Evolutionary conservation across 2,888 invertebrate species (phyloP).

Genomic region (Spisula solida): DNA sequence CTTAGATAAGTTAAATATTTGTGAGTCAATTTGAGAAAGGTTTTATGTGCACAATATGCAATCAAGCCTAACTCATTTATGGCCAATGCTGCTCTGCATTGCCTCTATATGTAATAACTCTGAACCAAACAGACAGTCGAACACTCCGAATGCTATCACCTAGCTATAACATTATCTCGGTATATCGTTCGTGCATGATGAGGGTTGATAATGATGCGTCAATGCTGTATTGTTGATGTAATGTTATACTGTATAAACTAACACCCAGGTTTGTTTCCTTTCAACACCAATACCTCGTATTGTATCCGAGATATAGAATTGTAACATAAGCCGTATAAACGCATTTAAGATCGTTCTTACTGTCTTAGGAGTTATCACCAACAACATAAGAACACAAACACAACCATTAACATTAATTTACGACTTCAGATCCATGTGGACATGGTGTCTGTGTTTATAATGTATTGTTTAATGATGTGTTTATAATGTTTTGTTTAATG

Average conservation of each 20-base stretch:
- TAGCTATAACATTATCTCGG: neutral
- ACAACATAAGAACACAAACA: neutral
- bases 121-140: neutral
- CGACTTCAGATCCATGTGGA: too few species aligned
- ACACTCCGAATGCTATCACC: neutral
- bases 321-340: neutral
- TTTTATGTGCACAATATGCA: neutral
- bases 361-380: too few species aligned
- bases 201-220: conserved; percentile 4
- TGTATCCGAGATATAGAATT: neutral
- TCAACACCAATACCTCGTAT: neutral
- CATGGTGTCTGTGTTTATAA: too few species aligned
- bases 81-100: neutral
- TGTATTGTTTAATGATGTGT: too few species aligned
- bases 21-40: neutral
- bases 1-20: neutral
- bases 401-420: too few species aligned
- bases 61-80: conserved; percentile 4
- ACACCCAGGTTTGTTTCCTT: neutral
- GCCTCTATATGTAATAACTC: neutral
- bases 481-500: too few species aligned
- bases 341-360: neutral
- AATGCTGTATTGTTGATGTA: conserved; percentile 4
- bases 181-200: conserved; percentile 25
- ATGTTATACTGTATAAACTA: neutral